These are phyloP conservation scores for Drepanosiphum platanoidis DNA, from an alignment of 2,888 invertebrate species.

Conservation along the genomic window DNA sequence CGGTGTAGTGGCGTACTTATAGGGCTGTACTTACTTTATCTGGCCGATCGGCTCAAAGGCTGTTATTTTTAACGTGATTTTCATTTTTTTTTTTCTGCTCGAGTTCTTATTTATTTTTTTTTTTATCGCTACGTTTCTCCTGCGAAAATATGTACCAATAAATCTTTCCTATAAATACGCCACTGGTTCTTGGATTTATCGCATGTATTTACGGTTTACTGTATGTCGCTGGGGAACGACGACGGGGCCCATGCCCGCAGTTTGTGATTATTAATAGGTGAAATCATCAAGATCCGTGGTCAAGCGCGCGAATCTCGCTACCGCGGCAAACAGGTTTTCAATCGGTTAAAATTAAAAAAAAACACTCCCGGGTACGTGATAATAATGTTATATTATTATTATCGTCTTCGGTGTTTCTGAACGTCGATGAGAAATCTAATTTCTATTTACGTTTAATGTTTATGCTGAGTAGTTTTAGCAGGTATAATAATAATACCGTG, in stretches of 20 bases:
- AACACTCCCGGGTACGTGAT: background rate
- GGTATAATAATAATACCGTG: background rate
- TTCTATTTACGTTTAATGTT: too few species aligned
- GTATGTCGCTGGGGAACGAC: background rate
- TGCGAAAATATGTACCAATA: too few species aligned
- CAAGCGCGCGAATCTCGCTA: background rate
- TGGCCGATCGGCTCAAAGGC: too few species aligned
- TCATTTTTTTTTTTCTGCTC: too few species aligned
- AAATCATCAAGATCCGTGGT: background rate
- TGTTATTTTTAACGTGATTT: too few species aligned
- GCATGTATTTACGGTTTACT: too few species aligned
- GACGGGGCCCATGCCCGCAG: background rate
- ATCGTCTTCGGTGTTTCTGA: background rate
- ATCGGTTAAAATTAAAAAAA: background rate
- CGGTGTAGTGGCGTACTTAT: too few species aligned
- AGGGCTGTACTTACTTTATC: too few species aligned
- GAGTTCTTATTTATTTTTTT: too few species aligned
- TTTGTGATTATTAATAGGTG: background rate
- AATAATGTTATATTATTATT: background rate
- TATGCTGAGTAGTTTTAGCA: background rate
- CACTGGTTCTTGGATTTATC: too few species aligned
- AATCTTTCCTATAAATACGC: too few species aligned
- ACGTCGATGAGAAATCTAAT: background rate
- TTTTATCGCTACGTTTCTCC: too few species aligned
- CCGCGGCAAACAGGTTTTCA: constrained; percentile 17